Conservation (phyloP, 2,888 invertebrate species). For the Rotaria macrura region DNA sequence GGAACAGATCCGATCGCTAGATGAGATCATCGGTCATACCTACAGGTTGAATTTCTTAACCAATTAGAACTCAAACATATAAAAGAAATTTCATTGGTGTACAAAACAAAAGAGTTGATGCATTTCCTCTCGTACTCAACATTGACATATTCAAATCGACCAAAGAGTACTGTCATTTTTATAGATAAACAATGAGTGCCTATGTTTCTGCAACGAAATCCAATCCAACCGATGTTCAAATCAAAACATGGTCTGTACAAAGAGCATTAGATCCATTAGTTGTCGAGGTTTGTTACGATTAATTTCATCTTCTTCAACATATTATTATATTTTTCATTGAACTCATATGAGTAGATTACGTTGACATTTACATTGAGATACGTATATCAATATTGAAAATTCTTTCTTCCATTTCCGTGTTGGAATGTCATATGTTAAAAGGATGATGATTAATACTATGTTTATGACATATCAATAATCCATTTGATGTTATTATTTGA, state of each 20-base stretch:
- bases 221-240: background rate
- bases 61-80: background rate
- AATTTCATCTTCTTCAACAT: background rate
- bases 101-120: background rate
- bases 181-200: background rate
- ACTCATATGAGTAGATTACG: too few relatives aligned
- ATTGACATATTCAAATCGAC: too few relatives aligned
- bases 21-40: background rate
- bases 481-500: too few relatives aligned
- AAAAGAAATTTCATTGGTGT: background rate
- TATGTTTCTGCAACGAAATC: background rate
- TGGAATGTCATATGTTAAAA: background rate
- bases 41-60: background rate
- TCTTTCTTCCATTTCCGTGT: background rate
- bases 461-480: background rate
- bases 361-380: too few relatives aligned
- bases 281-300: background rate
- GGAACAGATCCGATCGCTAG: background rate
- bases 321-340: background rate
- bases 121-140: background rate
- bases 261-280: constrained; percentile 3
- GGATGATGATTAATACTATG: background rate
- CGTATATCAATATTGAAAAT: too few relatives aligned
- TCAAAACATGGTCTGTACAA: constrained; percentile 16
- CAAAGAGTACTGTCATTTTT: too few relatives aligned